A percentile compares a stretch with the other conserved stretches of the same genome.
These are phyloP conservation scores for Bufotes viridis DNA, from an alignment of 2,797 vertebrate species.

Conservation along the genomic window DNA sequence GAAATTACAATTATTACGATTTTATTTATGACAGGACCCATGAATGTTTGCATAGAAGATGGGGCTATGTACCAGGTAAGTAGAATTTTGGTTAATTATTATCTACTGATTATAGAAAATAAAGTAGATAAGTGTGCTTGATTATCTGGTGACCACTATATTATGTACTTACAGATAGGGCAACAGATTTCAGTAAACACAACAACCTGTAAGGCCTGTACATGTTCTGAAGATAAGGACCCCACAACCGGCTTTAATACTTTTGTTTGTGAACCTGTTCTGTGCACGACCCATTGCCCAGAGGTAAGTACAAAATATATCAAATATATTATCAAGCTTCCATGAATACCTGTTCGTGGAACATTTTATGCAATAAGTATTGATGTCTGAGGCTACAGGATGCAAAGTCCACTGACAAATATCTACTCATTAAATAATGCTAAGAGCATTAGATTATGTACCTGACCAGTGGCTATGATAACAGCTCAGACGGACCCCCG, in stretches of 20 bases:
- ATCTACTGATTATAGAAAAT: not conserved
- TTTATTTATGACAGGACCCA: conserved; percentile 24
- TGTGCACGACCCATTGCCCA: conserved; percentile 13
- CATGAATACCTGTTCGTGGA: not conserved
- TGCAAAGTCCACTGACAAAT: too few relatives aligned
- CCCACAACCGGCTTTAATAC: conserved; percentile 17
- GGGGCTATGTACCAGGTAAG: conserved; percentile 49
- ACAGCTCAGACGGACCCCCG: too few relatives aligned
- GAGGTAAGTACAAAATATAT: not conserved
- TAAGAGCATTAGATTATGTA: too few relatives aligned
- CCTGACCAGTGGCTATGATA: too few relatives aligned
- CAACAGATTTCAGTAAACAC: not conserved
- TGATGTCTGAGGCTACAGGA: too few relatives aligned
- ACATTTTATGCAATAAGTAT: not conserved
- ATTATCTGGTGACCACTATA: not conserved
- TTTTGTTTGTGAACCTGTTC: conserved; percentile 21
- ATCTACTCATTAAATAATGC: too few relatives aligned
- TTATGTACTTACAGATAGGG: conserved; percentile 21
- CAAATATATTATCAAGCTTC: not conserved
- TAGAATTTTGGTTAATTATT: not conserved
- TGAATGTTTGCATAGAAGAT: conserved; percentile 46
- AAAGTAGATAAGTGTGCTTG: not conserved
- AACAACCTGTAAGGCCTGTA: conserved; percentile 13
- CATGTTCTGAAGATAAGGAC: conserved; percentile 28
- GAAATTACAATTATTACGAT: not conserved